Evolutionary conservation across 2,888 invertebrate genomes (phyloP).

Genomic region (Scaptomyza tumidula): DNA sequence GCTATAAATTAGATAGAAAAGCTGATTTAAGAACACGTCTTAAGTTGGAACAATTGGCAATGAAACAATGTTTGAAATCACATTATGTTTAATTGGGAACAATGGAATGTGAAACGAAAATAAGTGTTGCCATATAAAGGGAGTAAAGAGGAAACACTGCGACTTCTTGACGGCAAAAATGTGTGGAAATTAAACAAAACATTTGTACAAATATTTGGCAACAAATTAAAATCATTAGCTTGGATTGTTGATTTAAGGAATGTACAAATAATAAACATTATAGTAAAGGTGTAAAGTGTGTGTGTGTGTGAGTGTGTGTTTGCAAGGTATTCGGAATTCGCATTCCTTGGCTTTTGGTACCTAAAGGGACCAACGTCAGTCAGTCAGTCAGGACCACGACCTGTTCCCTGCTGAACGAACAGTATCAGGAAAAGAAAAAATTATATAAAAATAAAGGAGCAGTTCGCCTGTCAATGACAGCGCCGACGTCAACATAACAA

Average conservation of each 20-base stretch:
- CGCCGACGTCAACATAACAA: constrained; percentile 51
- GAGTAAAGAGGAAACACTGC: not conserved
- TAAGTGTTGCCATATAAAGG: not conserved
- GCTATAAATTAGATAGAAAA: too few relatives aligned
- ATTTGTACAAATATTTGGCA: constrained; percentile 5
- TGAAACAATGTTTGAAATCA: too few relatives aligned
- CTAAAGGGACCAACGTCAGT: constrained; percentile 1
- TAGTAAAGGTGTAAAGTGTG: constrained; percentile 10
- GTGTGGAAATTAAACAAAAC: constrained; percentile 3
- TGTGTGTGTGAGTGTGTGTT: not conserved
- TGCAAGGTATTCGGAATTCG: constrained; percentile 53
- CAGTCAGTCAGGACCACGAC: not conserved
- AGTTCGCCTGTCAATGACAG: constrained; percentile 67
- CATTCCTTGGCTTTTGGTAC: constrained; percentile 23
- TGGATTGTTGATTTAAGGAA: constrained; percentile 1
- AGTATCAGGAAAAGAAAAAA: not conserved
- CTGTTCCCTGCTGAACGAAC: not conserved
- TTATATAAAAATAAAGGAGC: constrained; percentile 4
- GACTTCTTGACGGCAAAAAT: not conserved
- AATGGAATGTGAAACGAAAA: not conserved
- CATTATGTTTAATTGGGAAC: not conserved
- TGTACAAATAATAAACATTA: constrained; percentile 2
- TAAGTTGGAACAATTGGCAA: too few relatives aligned
- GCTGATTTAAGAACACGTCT: too few relatives aligned
- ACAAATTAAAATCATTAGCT: not conserved